These are phyloP conservation scores for Athene cunicularia DNA, from an alignment of 2,113 vertebrate species.

Conservation along the genomic window DNA sequence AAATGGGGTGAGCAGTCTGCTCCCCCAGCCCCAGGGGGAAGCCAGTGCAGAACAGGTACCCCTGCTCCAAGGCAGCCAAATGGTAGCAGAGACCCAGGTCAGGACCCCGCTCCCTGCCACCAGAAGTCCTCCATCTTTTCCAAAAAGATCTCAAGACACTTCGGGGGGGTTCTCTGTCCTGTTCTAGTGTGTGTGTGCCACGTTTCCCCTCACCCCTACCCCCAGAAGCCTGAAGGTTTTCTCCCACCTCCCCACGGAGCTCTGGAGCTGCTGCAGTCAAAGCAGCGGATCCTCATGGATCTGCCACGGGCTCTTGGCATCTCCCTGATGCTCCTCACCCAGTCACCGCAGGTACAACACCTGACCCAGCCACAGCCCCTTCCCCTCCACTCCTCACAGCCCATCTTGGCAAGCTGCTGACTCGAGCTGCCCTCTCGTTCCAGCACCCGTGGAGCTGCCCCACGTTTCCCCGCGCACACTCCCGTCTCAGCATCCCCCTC, in stretches of 20 bases:
- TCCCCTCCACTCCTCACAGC: neutral
- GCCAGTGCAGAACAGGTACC: neutral
- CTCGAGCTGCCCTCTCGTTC: neutral
- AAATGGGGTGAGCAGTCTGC: fast-evolving
- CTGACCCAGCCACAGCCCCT: neutral
- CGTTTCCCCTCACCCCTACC: too few species aligned
- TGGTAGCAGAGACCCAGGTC: neutral
- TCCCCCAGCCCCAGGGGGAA: neutral
- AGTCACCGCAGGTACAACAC: neutral
- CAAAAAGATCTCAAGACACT: neutral
- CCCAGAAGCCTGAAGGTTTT: neutral
- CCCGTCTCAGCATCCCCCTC: neutral
- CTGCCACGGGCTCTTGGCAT: neutral
- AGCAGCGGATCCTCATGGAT: neutral
- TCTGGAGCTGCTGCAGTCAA: neutral
- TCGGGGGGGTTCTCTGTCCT: neutral
- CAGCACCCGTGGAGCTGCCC: neutral
- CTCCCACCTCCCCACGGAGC: too few species aligned
- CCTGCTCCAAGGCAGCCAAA: neutral
- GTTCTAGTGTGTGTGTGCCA: too few species aligned
- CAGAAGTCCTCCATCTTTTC: neutral
- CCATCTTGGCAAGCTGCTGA: neutral
- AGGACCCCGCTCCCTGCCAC: neutral
- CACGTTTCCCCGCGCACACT: fast-evolving
- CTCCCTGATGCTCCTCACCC: neutral